Percentiles rank a stretch among this genome's conserved stretches.
Conservation (phyloP, 2,888 invertebrate genomes). For the Mythimna impura region DNA sequence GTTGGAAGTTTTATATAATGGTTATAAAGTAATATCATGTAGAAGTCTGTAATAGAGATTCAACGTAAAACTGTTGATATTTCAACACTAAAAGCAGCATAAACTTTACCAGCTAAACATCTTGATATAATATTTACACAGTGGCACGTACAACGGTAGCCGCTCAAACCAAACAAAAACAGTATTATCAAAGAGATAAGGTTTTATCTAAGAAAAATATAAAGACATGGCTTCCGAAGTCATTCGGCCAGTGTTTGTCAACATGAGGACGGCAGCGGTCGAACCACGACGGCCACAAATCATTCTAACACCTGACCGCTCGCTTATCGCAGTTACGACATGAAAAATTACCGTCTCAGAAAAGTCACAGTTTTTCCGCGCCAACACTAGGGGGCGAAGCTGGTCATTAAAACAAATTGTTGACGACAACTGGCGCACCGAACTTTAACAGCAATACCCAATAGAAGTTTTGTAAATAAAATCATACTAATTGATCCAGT, state of each 20-base stretch:
- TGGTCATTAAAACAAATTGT: constrained; percentile 85
- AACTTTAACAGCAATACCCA: constrained; percentile 61
- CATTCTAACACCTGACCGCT: constrained; percentile 88
- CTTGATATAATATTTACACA: constrained; percentile 40
- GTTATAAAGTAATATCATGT: constrained; percentile 68
- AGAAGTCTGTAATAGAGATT: constrained; percentile 33
- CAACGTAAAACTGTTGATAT: constrained; percentile 38
- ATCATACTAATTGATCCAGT: constrained; percentile 70
- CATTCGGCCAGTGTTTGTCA: constrained; percentile 73
- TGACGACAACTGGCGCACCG: constrained; percentile 79
- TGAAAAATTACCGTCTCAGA: constrained; percentile 88
- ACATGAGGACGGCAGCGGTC: constrained; percentile 71
- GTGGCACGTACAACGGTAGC: constrained; percentile 42
- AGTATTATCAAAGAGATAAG: constrained; percentile 63
- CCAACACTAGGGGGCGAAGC: constrained; percentile 74
- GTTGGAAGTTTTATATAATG: constrained; percentile 74
- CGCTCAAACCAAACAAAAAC: constrained; percentile 54
- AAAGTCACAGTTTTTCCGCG: constrained; percentile 83
- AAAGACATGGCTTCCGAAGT: constrained; percentile 59
- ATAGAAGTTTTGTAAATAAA: constrained; percentile 64
- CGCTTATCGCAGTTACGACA: constrained; percentile 83
- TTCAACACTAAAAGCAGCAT: constrained; percentile 40
- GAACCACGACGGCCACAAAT: constrained; percentile 80
- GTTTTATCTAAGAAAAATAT: constrained; percentile 63
- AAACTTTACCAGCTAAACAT: constrained; percentile 32